phyloP scores from a whole-genome alignment of 2,888 invertebrate species.

The Eupithecia tripunctaria region DNA sequence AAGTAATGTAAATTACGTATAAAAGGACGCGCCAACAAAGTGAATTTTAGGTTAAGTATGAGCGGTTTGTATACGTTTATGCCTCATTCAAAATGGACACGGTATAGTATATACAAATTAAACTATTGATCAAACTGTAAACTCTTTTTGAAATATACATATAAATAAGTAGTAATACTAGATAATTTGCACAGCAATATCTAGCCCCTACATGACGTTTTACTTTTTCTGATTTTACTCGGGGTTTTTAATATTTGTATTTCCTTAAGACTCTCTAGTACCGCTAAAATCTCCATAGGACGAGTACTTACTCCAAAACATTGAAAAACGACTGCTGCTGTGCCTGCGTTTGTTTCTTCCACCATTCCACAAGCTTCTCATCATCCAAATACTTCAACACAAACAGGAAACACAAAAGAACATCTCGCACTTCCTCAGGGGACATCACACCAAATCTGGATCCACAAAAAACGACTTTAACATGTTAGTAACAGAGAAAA shows the following conservation, averaged over 20 bases:
- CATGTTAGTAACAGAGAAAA: background rate
- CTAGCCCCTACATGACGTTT: no score
- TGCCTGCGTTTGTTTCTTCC: constrained; percentile 92
- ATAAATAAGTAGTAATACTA: no score
- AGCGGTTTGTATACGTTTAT: no score
- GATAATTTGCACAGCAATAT: no score
- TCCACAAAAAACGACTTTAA: constrained; percentile 48
- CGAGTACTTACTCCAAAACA: constrained; percentile 88
- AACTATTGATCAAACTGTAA: no score
- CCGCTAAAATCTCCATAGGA: background rate
- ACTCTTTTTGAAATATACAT: no score
- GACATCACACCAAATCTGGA: constrained; percentile 82
- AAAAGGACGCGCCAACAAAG: no score
- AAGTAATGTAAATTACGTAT: no score
- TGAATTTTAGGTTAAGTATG: no score
- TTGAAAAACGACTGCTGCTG: constrained; percentile 94
- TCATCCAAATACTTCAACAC: constrained; percentile 95
- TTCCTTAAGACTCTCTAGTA: background rate
- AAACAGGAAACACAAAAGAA: constrained; percentile 94
- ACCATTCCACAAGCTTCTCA: constrained; percentile 95
- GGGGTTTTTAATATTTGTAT: background rate
- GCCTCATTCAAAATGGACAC: no score
- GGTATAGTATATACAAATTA: no score
- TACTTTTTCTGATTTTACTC: no score
- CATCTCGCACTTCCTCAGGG: constrained; percentile 92